Base-by-base conservation (phyloP, 2,888 invertebrate genomes). In the Zeuzera pyrina region DNA sequence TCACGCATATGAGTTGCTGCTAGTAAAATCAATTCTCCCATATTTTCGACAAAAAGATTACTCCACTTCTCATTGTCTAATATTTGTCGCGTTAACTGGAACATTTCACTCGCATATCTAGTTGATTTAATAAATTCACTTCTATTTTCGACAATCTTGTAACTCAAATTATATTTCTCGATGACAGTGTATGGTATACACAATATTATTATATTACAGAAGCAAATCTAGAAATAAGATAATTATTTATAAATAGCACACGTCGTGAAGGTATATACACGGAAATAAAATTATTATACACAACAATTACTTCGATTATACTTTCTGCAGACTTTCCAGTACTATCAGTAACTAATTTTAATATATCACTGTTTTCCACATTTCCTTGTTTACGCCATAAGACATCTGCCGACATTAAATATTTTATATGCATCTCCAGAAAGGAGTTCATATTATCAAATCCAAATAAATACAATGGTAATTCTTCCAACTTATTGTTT, bases 401-500 rank as follows among this genome's bases (percentile, higher is more conserved):
- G 33, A 73, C 54, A 27, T 84, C 77, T 0, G 67, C 68, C 1
- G 78, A 58, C n/a, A 87, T 52, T 11, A 87, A 38, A 69, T 77
- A 81, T 30, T 73, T 71, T 35, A 78, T 52, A 42, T 86, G 77
- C 31, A 58, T 69, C 30, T 74, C 66, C 31, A 85, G 43, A 44
- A 87, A 84, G 4, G 47, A 38, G n/a, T 64, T 51, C 2, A 64
- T 43, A 12, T 49, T 57, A 8, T 61, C 42, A 38, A 64, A 79
- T 5, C 69, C 72, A 26, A 79, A 68, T 29, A 87, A 52, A 21
- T 45, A 42, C 25, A 78, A 55, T 0, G 86, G 86, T 29, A 87
- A 70, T 10, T 65, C 63, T n/a, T 67, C 52, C 2, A 84, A 40
- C 2, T 49, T 48, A 33, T 66, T 63, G 8, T 67, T 60, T 21